phyloP scores from a whole-genome alignment of 2,888 invertebrate species.

The Bugulina stolonifera region DNA sequence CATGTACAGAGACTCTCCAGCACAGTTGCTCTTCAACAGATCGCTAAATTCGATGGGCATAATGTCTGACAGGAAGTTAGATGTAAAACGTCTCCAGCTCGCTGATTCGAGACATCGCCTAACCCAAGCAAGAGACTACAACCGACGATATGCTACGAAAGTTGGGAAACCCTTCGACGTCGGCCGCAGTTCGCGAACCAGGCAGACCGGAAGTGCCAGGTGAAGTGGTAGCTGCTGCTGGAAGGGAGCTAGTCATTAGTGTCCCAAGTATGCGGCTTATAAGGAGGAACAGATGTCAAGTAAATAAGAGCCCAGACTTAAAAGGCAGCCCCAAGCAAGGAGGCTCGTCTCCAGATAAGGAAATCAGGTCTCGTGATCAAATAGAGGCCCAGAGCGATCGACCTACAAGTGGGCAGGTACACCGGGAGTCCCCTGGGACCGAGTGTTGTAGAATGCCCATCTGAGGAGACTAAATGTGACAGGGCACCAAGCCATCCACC shows the following conservation, averaged over 20 bases:
- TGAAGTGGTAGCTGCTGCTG: background rate
- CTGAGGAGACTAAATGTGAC: too few relatives aligned
- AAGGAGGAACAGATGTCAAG: background rate
- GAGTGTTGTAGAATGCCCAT: too few relatives aligned
- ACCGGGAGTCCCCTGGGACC: too few relatives aligned
- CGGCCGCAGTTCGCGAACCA: background rate
- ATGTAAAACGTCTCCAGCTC: background rate
- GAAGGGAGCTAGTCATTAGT: background rate
- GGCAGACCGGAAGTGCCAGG: background rate
- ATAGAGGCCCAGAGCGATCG: too few relatives aligned
- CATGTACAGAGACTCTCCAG: background rate
- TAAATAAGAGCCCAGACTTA: too few relatives aligned
- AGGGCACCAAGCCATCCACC: too few relatives aligned
- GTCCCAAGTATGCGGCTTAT: background rate
- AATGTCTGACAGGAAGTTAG: background rate
- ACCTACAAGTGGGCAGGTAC: too few relatives aligned
- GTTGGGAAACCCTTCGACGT: background rate
- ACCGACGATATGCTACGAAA: background rate
- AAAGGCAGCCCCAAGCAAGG: too few relatives aligned
- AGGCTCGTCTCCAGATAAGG: too few relatives aligned
- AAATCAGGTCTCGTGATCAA: too few relatives aligned
- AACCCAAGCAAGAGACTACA: background rate
- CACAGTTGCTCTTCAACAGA: conserved; percentile 10
- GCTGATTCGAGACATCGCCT: background rate
- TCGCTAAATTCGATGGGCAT: background rate